Evolutionary conservation across 2,113 vertebrate genomes (phyloP).

Genomic region (Bos indicus): DNA sequence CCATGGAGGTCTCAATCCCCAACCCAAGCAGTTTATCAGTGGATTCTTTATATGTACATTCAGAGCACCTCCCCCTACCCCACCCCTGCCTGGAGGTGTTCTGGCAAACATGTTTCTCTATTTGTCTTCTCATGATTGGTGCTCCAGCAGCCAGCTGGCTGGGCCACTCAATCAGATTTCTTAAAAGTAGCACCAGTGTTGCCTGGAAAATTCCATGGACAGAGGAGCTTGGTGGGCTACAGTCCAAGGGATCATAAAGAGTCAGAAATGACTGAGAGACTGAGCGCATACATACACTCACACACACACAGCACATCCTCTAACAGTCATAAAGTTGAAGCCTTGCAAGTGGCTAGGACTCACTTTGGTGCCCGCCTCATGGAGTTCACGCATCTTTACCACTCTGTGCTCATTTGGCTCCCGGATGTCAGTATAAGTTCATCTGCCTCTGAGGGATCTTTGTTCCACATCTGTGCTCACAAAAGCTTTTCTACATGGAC

Average conservation of each 20-base stretch:
- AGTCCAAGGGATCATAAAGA: neutral
- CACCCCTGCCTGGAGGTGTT: neutral
- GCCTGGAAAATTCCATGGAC: neutral
- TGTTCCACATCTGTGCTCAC: neutral
- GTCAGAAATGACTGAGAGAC: neutral
- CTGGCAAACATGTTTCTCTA: neutral
- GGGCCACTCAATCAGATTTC: neutral
- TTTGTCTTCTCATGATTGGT: neutral
- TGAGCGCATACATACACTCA: neutral
- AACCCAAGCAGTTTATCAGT: neutral
- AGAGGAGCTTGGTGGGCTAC: neutral
- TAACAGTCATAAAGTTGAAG: neutral
- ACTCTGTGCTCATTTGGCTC: neutral
- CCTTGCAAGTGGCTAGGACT: neutral
- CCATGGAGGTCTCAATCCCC: neutral
- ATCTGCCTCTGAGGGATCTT: neutral
- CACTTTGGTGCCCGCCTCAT: neutral
- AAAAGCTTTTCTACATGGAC: neutral
- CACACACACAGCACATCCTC: neutral
- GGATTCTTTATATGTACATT: neutral
- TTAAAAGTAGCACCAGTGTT: neutral
- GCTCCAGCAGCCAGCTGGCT: neutral
- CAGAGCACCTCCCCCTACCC: neutral
- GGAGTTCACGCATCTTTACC: neutral
- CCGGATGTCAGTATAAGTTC: neutral